Conservation (phyloP, 2,797 vertebrate genomes). For the Aplochiton taeniatus region DNA sequence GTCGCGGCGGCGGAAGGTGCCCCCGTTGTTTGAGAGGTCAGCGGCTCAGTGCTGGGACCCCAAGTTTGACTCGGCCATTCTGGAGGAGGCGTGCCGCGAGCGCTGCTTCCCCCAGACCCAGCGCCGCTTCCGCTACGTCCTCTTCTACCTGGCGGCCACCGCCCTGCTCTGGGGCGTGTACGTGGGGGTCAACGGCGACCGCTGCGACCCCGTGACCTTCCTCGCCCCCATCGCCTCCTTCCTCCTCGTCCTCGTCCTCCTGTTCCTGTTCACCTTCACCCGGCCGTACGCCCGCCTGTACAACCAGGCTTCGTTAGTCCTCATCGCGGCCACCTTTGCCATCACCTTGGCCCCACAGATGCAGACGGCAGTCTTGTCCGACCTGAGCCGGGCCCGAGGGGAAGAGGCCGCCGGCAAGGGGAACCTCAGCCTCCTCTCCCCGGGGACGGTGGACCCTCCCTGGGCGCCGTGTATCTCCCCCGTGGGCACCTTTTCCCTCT, state of each 20-base stretch:
- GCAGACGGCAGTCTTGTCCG: constrained; percentile 76
- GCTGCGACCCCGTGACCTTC: constrained; percentile 77
- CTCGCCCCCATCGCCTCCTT: constrained; percentile 84
- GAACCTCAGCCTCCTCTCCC: constrained; percentile 53
- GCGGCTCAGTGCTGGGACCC: constrained; percentile 96
- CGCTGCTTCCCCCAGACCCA: constrained; percentile 94
- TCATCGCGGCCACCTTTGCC: constrained; percentile 85
- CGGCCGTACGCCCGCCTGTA: constrained; percentile 83
- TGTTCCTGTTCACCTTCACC: constrained; percentile 91
- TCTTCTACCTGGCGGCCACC: constrained; percentile 88
- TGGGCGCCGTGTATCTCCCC: constrained; percentile 84
- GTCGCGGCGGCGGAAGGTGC: constrained; percentile 76
- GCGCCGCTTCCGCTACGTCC: constrained; percentile 91
- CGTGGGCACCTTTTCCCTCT: constrained; percentile 93
- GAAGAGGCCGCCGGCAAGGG: constrained; percentile 44
- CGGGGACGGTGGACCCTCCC: constrained; percentile 24
- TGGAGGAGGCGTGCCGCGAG: constrained; percentile 95
- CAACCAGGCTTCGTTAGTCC: constrained; percentile 83
- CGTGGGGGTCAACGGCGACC: constrained; percentile 80
- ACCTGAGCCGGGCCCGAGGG: constrained; percentile 46
- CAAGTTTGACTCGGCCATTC: constrained; percentile 90
- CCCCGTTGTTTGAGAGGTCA: constrained; percentile 93
- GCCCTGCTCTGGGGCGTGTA: constrained; percentile 89
- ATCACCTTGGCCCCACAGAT: constrained; percentile 89
- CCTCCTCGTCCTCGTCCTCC: constrained; percentile 80